Evolutionary conservation across 2,797 vertebrate species (phyloP).

Genomic region (Peromyscus melanophrys): DNA sequence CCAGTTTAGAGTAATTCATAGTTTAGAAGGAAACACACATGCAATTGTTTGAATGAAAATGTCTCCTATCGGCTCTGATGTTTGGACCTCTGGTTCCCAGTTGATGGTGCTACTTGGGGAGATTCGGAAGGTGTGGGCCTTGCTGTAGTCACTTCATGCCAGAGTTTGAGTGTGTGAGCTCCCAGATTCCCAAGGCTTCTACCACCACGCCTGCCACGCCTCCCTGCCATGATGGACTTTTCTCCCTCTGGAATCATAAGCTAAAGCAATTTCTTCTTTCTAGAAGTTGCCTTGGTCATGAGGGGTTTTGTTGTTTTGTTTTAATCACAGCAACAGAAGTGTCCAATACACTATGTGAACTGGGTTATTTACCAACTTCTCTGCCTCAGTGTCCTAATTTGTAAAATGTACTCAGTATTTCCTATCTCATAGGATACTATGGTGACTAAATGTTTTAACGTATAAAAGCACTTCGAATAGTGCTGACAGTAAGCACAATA

Average conservation of each 20-base stretch:
- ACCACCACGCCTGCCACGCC: not conserved
- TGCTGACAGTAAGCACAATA: not conserved
- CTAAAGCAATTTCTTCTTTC: not conserved
- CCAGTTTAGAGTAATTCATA: constrained; percentile 12
- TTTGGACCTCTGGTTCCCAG: not conserved
- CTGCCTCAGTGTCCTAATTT: not conserved
- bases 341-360: not conserved
- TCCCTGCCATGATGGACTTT: not conserved
- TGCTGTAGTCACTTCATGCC: not conserved
- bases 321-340: not conserved
- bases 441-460: constrained; percentile 1
- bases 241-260: not conserved
- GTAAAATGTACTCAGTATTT: not conserved
- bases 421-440: not conserved
- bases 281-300: not conserved
- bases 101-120: not conserved
- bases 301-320: not conserved
- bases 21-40: constrained; percentile 7
- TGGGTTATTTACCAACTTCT: constrained; percentile 34
- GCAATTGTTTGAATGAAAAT: not conserved
- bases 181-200: not conserved
- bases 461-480: not conserved
- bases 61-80: not conserved
- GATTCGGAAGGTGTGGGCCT: too few relatives aligned
- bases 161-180: not conserved